These are phyloP conservation scores for Leptonema lineaticorne DNA, from an alignment of 1,140 invertebrate species.

Conservation along the genomic window DNA sequence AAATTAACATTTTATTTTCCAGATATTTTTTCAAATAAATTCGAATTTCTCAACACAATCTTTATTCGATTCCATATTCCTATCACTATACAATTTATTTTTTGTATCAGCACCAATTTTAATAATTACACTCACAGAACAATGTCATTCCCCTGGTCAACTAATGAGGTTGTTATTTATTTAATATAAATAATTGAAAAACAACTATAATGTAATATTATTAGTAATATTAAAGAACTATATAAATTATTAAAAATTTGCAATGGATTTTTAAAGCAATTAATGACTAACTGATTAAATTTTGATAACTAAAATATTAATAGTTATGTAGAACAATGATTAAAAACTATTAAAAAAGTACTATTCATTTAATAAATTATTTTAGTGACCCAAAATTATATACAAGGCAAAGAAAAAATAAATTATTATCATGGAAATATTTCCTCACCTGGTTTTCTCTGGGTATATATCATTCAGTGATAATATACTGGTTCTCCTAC, in stretches of 20 bases:
- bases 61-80: constrained; percentile 70
- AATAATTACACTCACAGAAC: constrained; percentile 70
- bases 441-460: constrained; percentile 68
- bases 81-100: constrained; percentile 74
- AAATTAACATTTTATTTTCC: constrained; percentile 51
- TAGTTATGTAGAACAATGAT: too few species aligned
- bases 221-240: too few species aligned
- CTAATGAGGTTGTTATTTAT: constrained; percentile 56
- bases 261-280: too few species aligned
- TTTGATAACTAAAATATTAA: too few species aligned
- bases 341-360: too few species aligned
- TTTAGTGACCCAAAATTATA: constrained; percentile 68
- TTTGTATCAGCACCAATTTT: constrained; percentile 73
- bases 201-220: too few species aligned
- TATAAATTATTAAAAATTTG: too few species aligned
- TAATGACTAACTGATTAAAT: too few species aligned
- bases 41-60: constrained; percentile 64
- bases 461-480: constrained; percentile 57
- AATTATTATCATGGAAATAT: constrained; percentile 61
- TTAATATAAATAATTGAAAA: neutral
- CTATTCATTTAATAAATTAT: too few species aligned
- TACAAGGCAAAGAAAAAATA: constrained; percentile 64
- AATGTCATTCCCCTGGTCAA: constrained; percentile 60
- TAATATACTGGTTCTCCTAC: constrained; percentile 54
- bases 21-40: constrained; percentile 64